Evolutionary conservation across 2,113 vertebrate genomes (phyloP).

Genomic region (Corvus hawaiiensis): DNA sequence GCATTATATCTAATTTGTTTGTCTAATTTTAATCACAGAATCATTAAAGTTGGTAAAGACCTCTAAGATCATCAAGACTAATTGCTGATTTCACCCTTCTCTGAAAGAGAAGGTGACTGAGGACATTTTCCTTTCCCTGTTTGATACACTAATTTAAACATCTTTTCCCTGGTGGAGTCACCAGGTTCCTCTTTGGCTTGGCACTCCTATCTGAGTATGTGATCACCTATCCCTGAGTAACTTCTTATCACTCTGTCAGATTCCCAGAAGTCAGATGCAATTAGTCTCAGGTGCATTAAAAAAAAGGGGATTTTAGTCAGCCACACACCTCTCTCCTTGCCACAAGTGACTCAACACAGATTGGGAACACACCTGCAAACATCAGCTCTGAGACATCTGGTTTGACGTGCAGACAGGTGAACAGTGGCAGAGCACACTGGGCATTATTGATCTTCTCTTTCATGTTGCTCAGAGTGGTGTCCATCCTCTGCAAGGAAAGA

Average conservation of each 20-base stretch:
- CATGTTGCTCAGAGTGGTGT: slow-evolving; percentile 85
- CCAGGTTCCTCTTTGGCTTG: not conserved
- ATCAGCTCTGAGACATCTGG: slow-evolving; percentile 97
- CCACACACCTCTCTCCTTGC: not conserved
- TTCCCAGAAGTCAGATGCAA: not conserved
- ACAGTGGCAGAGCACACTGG: slow-evolving; percentile 88
- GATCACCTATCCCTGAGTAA: not conserved
- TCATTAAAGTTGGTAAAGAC: not conserved
- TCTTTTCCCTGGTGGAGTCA: not conserved
- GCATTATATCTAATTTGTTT: not conserved
- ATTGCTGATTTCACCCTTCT: not conserved
- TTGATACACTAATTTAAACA: not conserved
- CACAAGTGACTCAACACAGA: not conserved
- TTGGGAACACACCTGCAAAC: slow-evolving; percentile 86
- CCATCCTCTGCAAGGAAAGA: slow-evolving; percentile 83
- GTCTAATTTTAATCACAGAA: not conserved
- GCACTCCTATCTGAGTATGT: not conserved
- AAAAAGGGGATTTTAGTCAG: not conserved
- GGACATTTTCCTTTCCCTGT: not conserved
- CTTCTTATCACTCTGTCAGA: not conserved
- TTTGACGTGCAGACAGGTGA: slow-evolving; percentile 96
- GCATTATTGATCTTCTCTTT: slow-evolving; percentile 83
- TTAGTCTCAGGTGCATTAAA: not conserved
- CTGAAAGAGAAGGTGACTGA: not conserved
- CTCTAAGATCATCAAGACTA: not conserved